Conservation (phyloP, 1,140 invertebrate genomes). For the Anoplophora glabripennis region DNA sequence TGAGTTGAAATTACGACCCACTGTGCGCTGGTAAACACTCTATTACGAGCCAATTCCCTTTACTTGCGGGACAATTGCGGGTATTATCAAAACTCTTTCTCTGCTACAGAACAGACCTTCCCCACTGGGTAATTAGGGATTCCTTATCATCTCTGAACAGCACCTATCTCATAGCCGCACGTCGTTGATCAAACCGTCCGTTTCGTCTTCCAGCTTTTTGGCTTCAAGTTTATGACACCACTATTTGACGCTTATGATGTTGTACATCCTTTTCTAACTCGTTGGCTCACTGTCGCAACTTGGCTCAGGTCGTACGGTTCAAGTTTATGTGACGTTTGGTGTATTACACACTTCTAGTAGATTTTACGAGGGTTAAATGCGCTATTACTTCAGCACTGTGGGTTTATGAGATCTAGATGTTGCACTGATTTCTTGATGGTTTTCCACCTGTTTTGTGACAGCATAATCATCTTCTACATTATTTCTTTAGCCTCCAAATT, state of each 20-base stretch:
- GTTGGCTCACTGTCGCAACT: constrained; percentile 6
- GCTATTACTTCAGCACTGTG: constrained; percentile 13
- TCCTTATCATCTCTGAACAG: constrained; percentile 24
- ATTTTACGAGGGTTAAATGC: constrained; percentile 22
- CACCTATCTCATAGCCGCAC: constrained; percentile 3
- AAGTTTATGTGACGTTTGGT: constrained; percentile 21
- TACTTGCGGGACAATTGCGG: constrained; percentile 40
- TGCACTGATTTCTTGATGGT: constrained; percentile 16
- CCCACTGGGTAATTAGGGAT: constrained; percentile 31
- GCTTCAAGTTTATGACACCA: constrained; percentile 21
- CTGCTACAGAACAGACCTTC: constrained; percentile 26
- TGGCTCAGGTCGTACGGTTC: constrained; percentile 14
- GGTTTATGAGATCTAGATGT: constrained; percentile 21
- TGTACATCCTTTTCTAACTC: constrained; percentile 15
- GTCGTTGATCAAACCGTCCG: too few relatives aligned
- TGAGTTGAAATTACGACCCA: constrained; percentile 51
- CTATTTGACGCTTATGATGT: constrained; percentile 22
- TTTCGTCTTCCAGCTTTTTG: constrained; percentile 7
- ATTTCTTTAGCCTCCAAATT: too few relatives aligned
- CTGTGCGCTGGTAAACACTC: constrained; percentile 49
- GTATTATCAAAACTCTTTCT: constrained; percentile 34
- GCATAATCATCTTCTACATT: too few relatives aligned
- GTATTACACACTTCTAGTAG: constrained; percentile 19
- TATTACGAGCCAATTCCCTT: constrained; percentile 48
- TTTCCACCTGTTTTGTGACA: too few relatives aligned